phyloP scores from a whole-genome alignment of 1,140 invertebrate species.

The Helicoverpa zea region DNA sequence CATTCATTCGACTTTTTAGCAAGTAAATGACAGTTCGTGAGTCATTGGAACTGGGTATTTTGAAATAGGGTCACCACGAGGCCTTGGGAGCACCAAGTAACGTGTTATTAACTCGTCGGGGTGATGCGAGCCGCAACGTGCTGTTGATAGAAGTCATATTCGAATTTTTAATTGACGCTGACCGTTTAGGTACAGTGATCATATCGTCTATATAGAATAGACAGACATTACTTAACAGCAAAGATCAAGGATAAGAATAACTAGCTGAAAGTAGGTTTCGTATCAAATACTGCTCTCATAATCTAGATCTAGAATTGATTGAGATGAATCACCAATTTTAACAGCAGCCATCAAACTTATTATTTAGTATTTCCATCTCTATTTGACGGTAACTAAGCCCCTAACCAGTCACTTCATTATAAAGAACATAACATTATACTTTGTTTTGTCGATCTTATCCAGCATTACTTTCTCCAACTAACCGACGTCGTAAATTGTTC shows the following conservation, averaged over 20 bases:
- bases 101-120: conserved; percentile 18
- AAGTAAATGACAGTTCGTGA: conserved; percentile 71
- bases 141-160: background rate
- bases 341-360: background rate
- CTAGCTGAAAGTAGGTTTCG: too few species aligned
- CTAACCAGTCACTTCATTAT: background rate
- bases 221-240: too few species aligned
- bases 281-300: too few species aligned
- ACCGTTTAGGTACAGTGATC: too few species aligned
- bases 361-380: background rate
- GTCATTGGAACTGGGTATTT: conserved; percentile 63
- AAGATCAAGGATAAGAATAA: too few species aligned
- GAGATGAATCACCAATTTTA: background rate
- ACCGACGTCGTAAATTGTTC: conserved; percentile 24
- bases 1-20: conserved; percentile 63
- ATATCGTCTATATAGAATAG: background rate
- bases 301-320: too few species aligned
- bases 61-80: conserved; percentile 66
- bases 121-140: conserved; percentile 24
- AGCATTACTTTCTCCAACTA: conserved; percentile 25
- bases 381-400: background rate
- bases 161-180: too few species aligned
- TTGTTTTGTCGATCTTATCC: conserved; percentile 20
- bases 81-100: conserved; percentile 45
- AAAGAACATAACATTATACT: background rate